Conservation (phyloP, 2,888 invertebrate species). For the Spodoptera picta region DNA sequence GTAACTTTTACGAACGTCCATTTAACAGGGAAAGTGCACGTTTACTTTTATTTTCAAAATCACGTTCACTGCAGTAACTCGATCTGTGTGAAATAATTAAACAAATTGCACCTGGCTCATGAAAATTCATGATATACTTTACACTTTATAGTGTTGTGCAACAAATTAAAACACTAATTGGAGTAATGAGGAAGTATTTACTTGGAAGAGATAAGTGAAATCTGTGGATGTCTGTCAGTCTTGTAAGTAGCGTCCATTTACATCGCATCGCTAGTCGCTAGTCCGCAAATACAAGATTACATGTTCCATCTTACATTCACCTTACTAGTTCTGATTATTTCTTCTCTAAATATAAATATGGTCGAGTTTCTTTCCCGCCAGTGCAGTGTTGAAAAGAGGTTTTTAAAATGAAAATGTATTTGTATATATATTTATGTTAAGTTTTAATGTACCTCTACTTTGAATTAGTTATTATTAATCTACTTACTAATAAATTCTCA, state of each 20-base stretch:
- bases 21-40: constrained; percentile 50
- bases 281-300: constrained; percentile 11
- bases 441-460: no score
- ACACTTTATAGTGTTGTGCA: constrained; percentile 23
- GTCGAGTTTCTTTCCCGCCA: no score
- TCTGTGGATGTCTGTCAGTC: constrained; percentile 30
- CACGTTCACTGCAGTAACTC: constrained; percentile 36
- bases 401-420: no score
- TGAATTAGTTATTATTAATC: no score
- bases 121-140: constrained; percentile 39
- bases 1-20: constrained; percentile 42
- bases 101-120: constrained; percentile 39
- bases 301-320: constrained; percentile 24
- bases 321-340: constrained; percentile 31
- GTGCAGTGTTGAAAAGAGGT: no score
- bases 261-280: constrained; percentile 1
- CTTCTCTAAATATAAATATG: background rate
- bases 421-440: no score
- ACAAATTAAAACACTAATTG: constrained; percentile 43
- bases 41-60: constrained; percentile 55
- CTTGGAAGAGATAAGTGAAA: constrained; percentile 43
- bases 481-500: no score
- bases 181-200: constrained; percentile 42
- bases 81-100: constrained; percentile 33
- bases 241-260: constrained; percentile 20